Percentiles rank a stretch among this genome's conserved stretches.
Evolutionary conservation across 2,113 vertebrate genomes (phyloP).

Genomic region (Rhinichthys klamathensis): DNA sequence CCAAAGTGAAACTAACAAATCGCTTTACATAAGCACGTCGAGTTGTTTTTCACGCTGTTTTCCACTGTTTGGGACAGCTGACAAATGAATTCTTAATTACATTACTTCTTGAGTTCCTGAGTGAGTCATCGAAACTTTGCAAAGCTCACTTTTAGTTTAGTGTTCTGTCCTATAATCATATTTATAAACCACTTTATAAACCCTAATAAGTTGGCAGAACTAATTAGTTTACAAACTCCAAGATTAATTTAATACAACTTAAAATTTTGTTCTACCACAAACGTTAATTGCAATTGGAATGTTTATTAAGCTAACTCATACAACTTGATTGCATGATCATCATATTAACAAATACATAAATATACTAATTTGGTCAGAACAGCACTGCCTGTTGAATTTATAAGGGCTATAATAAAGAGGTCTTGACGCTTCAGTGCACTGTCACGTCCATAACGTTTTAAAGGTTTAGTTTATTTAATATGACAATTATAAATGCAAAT

Average conservation of each 20-base stretch:
- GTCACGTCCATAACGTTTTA: no score
- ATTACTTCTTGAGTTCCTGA: neutral
- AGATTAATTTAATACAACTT: no score
- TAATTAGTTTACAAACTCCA: no score
- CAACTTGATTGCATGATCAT: neutral
- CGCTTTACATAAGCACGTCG: neutral
- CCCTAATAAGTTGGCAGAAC: no score
- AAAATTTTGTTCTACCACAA: neutral
- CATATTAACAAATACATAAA: neutral
- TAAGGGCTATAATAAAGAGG: no score
- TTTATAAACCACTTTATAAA: no score
- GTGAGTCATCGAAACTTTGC: neutral
- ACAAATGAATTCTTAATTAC: neutral
- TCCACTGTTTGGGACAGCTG: neutral
- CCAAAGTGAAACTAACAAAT: neutral
- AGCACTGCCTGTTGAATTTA: no score
- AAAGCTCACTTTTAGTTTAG: slow-evolving; percentile 5
- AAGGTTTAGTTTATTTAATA: no score
- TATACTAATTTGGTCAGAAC: no score
- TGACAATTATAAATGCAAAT: no score
- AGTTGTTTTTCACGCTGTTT: neutral
- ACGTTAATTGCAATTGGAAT: neutral
- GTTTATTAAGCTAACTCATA: neutral
- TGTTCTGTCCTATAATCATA: neutral
- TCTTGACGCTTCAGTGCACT: no score